Evolutionary conservation across 1,140 invertebrate species (phyloP).

Genomic region (Panulirus ornatus): DNA sequence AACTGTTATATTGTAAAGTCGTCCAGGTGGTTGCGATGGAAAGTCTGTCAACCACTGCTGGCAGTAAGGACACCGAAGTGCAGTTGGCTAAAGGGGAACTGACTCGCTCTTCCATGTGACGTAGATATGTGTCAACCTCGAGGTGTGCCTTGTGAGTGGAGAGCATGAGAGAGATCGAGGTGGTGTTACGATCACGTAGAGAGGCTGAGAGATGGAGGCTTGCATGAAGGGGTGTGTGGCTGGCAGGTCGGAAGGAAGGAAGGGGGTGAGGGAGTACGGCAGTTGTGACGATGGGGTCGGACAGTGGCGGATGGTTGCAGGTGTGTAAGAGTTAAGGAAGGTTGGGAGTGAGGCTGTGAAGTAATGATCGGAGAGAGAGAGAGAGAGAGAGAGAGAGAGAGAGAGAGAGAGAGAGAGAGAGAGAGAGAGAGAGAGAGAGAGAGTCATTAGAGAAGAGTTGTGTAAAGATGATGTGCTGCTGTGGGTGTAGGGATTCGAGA

Average conservation of each 20-base stretch:
- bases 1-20: too few species aligned
- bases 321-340: background rate
- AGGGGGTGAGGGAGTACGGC: background rate
- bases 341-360: background rate
- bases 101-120: too few species aligned
- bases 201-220: background rate
- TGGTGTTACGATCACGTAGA: background rate
- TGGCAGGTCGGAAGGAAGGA: background rate
- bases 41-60: too few species aligned
- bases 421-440: background rate
- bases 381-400: background rate
- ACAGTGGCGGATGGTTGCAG: too few species aligned
- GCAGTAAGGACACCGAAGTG: too few species aligned
- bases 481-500: background rate
- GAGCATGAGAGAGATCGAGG: too few species aligned
- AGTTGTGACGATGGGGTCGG: too few species aligned
- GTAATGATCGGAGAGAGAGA: background rate
- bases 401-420: slow-evolving; percentile 5
- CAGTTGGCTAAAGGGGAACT: too few species aligned
- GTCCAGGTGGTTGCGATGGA: too few species aligned
- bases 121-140: too few species aligned
- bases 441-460: background rate
- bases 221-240: background rate
- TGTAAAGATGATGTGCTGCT: background rate
- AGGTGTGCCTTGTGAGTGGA: too few species aligned